phyloP scores from a whole-genome alignment of 2,797 vertebrate genomes.

The Rallus crepitans region DNA sequence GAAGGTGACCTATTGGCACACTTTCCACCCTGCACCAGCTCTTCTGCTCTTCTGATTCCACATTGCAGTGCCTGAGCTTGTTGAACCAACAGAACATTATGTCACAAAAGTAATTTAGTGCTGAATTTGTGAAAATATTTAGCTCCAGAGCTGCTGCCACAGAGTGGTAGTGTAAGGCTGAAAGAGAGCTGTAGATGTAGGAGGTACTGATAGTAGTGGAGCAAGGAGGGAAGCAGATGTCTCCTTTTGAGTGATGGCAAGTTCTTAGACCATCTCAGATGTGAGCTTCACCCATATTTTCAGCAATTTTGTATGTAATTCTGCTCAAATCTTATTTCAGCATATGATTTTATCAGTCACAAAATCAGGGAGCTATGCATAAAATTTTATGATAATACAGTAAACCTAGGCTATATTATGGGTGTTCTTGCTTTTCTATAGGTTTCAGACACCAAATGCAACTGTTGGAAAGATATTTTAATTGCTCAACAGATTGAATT shows the following conservation, averaged over 20 bases:
- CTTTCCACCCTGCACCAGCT: not conserved
- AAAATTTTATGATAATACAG: not conserved
- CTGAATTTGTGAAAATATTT: not conserved
- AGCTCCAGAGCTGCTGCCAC: not conserved
- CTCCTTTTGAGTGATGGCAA: not conserved
- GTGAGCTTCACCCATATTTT: not conserved
- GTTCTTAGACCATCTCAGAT: not conserved
- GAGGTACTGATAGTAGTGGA: accelerated
- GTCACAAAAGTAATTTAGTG: not conserved
- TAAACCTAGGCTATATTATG: not conserved
- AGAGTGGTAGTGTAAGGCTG: not conserved
- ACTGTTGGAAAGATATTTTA: not conserved
- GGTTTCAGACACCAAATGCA: not conserved
- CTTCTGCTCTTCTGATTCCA: not conserved
- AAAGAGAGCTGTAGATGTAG: not conserved
- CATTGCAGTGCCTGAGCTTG: not conserved
- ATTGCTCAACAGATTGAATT: not conserved
- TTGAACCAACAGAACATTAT: not conserved
- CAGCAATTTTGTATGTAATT: not conserved
- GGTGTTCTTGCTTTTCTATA: not conserved
- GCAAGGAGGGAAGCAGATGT: not conserved
- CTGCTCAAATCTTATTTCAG: not conserved
- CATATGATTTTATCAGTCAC: not conserved
- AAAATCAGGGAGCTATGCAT: not conserved
- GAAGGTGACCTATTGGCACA: not conserved